Evolutionary conservation across 2,113 vertebrate species (phyloP), one percentile per base, ranked within the genome.

Genomic region (Ictalurus furcatus): DNA sequence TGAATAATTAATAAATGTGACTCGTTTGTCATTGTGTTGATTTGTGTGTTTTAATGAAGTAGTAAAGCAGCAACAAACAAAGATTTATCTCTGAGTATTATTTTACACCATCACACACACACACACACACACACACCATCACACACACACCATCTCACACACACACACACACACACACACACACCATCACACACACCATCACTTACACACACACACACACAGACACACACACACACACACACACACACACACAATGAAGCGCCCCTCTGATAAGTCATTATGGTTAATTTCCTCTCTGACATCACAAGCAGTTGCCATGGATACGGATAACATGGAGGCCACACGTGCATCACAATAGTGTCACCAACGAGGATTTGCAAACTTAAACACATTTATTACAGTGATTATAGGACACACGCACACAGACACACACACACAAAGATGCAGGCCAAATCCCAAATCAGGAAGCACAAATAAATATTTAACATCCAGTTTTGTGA

Each of bases 141-240:
- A 79, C 82, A 44, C 21, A 28, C 81, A 84, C 58, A n/a, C 40
- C 16, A 13, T 13, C 30, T 40, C 73, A 25, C 73, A 44, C 73
- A 76, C 17, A 74, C 71, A 40, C 74, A 78, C 73, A 44, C 44
- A 79, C 76, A 52, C 76, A 79, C 82, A 44, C 21, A 28, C 81
- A 84, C 58, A n/a, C 40, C 16, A 13, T 13, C 30, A 73, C 73
- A 25, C 73, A 44, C 73, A 76, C 17, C 34, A 73, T 34, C n/a
- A n/a, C n/a, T n/a, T n/a, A 37, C 30, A 73, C 30, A 19, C 14
- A 74, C 34, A 74, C 71, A 40, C 74, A 78, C 74, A 48, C 74
- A 78, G 19, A 78, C 74, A 79, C 40, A 79, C 76, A 56, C 78
- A 81, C 78, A 80, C 48, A 54, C 78, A 56, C 83, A 48, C 13